These are phyloP conservation scores for Mirza zaza DNA, from an alignment of 2,113 vertebrate species.

Conservation along the genomic window DNA sequence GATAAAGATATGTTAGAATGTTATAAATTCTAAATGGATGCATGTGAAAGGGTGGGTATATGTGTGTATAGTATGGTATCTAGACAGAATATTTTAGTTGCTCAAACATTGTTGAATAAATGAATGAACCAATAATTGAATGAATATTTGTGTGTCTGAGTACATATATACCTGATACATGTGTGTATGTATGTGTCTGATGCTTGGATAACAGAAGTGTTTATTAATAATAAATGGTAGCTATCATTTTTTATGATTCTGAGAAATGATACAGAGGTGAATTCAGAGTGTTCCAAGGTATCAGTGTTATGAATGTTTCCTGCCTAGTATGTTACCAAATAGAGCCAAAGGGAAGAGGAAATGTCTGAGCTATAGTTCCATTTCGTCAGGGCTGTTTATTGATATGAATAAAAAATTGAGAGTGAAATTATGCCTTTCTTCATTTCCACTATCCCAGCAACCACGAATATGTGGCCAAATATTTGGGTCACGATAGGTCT, in stretches of 20 bases:
- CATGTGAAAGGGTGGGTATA: not conserved
- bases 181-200: not conserved
- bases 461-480: not conserved
- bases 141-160: not conserved
- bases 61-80: not conserved
- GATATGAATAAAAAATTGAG: slow-evolving; percentile 8
- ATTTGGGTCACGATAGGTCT: not conserved
- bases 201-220: not conserved
- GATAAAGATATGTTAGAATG: not conserved
- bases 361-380: not conserved
- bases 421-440: not conserved
- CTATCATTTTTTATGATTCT: not conserved
- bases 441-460: not conserved
- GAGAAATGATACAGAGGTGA: not conserved
- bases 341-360: not conserved
- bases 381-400: not conserved
- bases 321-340: not conserved
- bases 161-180: not conserved
- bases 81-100: not conserved
- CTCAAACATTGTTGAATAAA: not conserved
- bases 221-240: not conserved
- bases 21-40: not conserved
- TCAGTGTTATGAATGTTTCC: not conserved
- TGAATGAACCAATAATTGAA: not conserved
- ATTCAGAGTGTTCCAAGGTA: not conserved